These are phyloP conservation scores for Spilosoma lubricipeda DNA, from an alignment of 2,888 invertebrate genomes.

Conservation along the genomic window DNA sequence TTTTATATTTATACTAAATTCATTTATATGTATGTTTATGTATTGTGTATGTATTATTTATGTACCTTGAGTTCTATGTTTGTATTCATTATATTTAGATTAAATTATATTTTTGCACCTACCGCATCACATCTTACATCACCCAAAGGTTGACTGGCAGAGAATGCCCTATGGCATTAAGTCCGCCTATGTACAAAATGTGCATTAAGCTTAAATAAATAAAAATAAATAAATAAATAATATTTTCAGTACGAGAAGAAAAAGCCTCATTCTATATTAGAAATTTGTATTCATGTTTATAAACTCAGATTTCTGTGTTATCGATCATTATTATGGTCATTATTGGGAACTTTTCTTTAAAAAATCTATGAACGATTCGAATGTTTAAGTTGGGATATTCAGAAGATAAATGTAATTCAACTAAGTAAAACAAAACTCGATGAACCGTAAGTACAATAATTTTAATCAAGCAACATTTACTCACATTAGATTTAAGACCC, in stretches of 20 bases:
- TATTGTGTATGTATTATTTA: no score
- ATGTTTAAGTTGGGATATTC: background rate
- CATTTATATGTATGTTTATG: no score
- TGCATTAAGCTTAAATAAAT: no score
- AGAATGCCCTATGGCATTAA: no score
- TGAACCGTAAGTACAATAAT: conserved; percentile 40
- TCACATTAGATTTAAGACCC: conserved; percentile 52
- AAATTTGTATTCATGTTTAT: background rate
- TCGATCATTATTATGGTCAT: background rate
- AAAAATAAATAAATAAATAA: no score
- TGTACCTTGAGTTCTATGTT: no score
- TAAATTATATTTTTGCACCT: no score
- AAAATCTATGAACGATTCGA: background rate
- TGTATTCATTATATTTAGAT: no score
- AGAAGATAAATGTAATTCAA: background rate
- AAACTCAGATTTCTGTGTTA: background rate
- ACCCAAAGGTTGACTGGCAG: no score
- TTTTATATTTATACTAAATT: no score
- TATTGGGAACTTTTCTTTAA: background rate
- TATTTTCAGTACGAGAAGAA: background rate
- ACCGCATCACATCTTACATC: no score
- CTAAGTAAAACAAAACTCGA: conserved; percentile 14
- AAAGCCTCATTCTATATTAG: background rate
- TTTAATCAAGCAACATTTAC: conserved; percentile 49
- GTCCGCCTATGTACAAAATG: no score